A percentile compares a stretch with the other conserved stretches of the same genome.
Evolutionary conservation across 1,140 invertebrate genomes (phyloP).

Genomic region (Samia ricini): DNA sequence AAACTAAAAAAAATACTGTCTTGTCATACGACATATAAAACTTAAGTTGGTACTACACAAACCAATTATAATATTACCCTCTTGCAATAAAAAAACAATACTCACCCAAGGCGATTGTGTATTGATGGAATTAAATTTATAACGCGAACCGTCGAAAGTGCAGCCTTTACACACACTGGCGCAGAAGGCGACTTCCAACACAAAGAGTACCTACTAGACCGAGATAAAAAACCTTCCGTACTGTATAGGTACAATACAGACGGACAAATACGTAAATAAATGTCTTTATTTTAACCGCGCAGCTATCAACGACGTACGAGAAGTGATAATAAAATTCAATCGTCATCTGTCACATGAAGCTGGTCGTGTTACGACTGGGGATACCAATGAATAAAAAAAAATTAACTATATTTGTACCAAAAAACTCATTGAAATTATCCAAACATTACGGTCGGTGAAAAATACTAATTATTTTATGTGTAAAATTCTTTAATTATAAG

Average conservation of each 20-base stretch:
- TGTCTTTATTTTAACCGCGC: slow-evolving; percentile 46
- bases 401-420: slow-evolving; percentile 11
- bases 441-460: too few species aligned
- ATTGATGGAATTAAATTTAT: background rate
- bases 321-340: slow-evolving; percentile 29
- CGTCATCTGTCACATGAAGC: slow-evolving; percentile 45
- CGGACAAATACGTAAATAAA: slow-evolving; percentile 48
- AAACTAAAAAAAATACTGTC: too few species aligned
- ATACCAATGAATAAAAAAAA: slow-evolving; percentile 22
- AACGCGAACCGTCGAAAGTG: slow-evolving; percentile 46
- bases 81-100: too few species aligned
- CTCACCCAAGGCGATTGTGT: background rate
- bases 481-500: background rate
- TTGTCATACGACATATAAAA: too few species aligned
- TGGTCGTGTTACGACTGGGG: slow-evolving; percentile 25
- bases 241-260: slow-evolving; percentile 32
- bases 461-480: too few species aligned
- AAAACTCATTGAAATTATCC: too few species aligned
- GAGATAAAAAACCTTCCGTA: slow-evolving; percentile 49
- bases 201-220: slow-evolving; percentile 43
- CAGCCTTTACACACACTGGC: slow-evolving; percentile 75
- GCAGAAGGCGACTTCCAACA: slow-evolving; percentile 71
- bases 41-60: too few species aligned
- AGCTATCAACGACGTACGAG: slow-evolving; percentile 40
- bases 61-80: too few species aligned